Percentiles rank a stretch among this genome's conserved stretches.
These are phyloP conservation scores for Zelostemma sp. DNA, from an alignment of 1,140 invertebrate genomes.

Conservation along the genomic window DNA sequence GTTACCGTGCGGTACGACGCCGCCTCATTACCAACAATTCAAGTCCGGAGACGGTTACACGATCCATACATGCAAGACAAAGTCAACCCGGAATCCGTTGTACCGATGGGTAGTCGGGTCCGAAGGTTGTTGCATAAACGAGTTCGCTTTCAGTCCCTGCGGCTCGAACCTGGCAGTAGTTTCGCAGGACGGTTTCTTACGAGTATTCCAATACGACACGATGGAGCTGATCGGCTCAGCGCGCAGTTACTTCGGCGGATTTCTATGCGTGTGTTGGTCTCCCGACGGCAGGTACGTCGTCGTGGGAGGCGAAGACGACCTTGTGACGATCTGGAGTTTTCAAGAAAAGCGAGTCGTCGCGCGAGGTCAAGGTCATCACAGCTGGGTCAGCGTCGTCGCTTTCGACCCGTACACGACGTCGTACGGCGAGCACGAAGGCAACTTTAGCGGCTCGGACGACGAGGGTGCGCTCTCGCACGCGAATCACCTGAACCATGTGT, in stretches of 20 bases:
- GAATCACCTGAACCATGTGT: conserved; percentile 66
- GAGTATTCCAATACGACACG: conserved; percentile 97
- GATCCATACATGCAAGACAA: conserved; percentile 96
- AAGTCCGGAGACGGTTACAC: conserved; percentile 96
- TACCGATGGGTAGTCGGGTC: conserved; percentile 89
- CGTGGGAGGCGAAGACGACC: conserved; percentile 98
- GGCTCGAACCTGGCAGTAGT: conserved; percentile 92
- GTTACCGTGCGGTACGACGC: conserved; percentile 85
- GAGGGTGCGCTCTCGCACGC: conserved; percentile 70
- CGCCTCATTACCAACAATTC: conserved; percentile 93
- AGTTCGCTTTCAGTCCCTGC: conserved; percentile 97
- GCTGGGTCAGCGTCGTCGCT: conserved; percentile 97
- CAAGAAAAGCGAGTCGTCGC: conserved; percentile 94
- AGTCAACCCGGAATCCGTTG: conserved; percentile 95
- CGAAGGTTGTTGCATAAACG: conserved; percentile 91
- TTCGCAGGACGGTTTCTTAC: conserved; percentile 95
- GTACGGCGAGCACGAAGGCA: conserved; percentile 72
- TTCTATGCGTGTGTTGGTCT: conserved; percentile 97
- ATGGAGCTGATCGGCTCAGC: conserved; percentile 95
- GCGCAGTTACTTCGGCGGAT: conserved; percentile 97
- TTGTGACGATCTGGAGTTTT: conserved; percentile 98
- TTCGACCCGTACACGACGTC: conserved; percentile 94
- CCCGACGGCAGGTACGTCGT: conserved; percentile 94
- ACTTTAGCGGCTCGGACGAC: conserved; percentile 75
- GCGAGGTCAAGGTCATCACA: conserved; percentile 92